phyloP scores from a whole-genome alignment of 2,888 invertebrate genomes.

The Pseudanteris insignis region DNA sequence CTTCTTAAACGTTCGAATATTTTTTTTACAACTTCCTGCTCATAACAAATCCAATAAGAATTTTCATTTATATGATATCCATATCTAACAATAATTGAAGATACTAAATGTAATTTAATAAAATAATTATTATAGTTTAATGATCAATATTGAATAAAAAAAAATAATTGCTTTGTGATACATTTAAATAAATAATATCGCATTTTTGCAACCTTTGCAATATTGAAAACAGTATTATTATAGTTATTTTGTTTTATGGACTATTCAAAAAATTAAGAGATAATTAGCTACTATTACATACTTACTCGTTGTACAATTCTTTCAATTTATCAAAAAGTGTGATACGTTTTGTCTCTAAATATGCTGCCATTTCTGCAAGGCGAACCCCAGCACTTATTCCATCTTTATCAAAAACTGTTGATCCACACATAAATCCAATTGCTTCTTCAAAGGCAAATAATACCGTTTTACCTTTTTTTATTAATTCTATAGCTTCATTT shows the following conservation, averaged over 20 bases:
- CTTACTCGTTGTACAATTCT: conserved; percentile 77
- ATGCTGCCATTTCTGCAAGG: conserved; percentile 78
- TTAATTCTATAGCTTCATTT: conserved; percentile 80
- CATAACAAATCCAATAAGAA: conserved; percentile 89
- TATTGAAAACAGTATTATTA: no score
- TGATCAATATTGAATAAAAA: no score
- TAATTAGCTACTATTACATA: no score
- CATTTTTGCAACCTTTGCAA: no score
- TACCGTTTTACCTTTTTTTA: conserved; percentile 77
- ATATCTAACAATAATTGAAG: conserved; percentile 71
- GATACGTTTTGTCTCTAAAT: conserved; percentile 72
- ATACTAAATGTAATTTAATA: no score
- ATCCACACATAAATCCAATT: conserved; percentile 97
- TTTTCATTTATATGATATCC: conserved; percentile 90
- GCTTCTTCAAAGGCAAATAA: conserved; percentile 98
- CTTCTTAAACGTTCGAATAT: conserved; percentile 88
- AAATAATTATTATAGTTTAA: no score
- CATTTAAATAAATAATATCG: no score
- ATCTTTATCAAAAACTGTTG: conserved; percentile 92
- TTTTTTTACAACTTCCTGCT: conserved; percentile 73
- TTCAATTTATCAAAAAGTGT: conserved; percentile 74
- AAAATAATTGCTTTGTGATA: no score
- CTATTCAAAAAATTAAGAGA: background rate
- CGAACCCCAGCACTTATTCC: conserved; percentile 90
- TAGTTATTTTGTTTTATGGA: background rate